Percentiles rank a stretch among this genome's conserved stretches.
phyloP scores from a whole-genome alignment of 2,888 invertebrate genomes.

The Cephus spinipes region DNA sequence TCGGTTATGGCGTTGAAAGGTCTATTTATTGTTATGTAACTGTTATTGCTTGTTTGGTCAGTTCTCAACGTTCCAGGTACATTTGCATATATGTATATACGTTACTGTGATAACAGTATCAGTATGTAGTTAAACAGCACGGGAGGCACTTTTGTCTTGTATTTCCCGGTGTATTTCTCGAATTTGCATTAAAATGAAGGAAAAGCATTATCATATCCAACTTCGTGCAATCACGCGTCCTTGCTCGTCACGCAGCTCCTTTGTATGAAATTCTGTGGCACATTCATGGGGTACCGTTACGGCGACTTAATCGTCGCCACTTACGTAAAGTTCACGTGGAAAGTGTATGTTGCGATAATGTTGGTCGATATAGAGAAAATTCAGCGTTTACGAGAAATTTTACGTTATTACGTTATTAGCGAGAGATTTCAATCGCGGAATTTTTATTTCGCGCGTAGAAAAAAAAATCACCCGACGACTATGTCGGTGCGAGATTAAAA shows the following conservation, averaged over 20 bases:
- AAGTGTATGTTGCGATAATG: background rate
- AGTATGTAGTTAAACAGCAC: background rate
- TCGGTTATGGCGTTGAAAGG: background rate
- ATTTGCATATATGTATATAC: background rate
- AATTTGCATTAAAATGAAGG: background rate
- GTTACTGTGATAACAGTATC: background rate
- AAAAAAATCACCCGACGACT: background rate
- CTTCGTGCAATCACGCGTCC: background rate
- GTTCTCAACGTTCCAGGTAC: background rate
- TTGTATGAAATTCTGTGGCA: background rate
- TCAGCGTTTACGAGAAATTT: too few relatives aligned
- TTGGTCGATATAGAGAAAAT: background rate
- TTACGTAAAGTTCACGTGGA: background rate
- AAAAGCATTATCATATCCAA: background rate
- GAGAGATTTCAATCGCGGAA: background rate
- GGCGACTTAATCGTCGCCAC: background rate
- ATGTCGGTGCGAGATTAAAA: background rate
- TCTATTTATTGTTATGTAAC: background rate
- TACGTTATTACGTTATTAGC: too few relatives aligned
- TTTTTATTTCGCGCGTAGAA: background rate
- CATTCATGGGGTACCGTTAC: background rate
- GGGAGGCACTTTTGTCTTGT: background rate
- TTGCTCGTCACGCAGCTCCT: background rate
- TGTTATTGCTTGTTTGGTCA: background rate
- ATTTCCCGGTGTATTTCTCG: background rate